Percentiles rank a stretch among this genome's conserved stretches.
Evolutionary conservation across 2,797 vertebrate species (phyloP).

Genomic region (Macrochelys suwanniensis): DNA sequence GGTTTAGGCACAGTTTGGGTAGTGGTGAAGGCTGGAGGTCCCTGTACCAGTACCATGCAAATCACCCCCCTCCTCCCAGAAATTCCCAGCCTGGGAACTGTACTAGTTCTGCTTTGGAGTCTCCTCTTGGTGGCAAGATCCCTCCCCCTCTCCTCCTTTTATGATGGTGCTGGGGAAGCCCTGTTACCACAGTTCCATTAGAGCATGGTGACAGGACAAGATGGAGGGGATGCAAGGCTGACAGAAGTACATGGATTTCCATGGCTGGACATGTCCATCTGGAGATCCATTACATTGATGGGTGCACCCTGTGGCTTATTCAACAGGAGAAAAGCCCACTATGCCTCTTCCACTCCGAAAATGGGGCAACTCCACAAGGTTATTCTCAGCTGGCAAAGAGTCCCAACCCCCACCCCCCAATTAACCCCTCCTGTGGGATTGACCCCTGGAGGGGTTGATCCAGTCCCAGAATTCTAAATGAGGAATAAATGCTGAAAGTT

Average conservation of each 20-base stretch:
- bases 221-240: background rate
- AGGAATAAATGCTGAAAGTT: background rate
- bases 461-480: rapidly evolving
- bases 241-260: background rate
- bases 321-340: background rate
- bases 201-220: background rate
- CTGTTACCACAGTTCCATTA: background rate
- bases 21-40: background rate
- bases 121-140: background rate
- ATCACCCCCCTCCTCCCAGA: background rate
- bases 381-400: background rate
- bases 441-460: background rate
- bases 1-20: background rate
- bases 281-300: background rate
- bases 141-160: background rate
- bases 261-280: background rate
- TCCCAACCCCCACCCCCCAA: too few relatives aligned
- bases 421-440: background rate
- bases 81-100: background rate
- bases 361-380: background rate
- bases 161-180: background rate
- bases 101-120: background rate
- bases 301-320: background rate
- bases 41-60: background rate
- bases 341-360: background rate